These are phyloP conservation scores for Drosophila suboccidentalis DNA, from an alignment of 2,888 invertebrate species.

Conservation along the genomic window DNA sequence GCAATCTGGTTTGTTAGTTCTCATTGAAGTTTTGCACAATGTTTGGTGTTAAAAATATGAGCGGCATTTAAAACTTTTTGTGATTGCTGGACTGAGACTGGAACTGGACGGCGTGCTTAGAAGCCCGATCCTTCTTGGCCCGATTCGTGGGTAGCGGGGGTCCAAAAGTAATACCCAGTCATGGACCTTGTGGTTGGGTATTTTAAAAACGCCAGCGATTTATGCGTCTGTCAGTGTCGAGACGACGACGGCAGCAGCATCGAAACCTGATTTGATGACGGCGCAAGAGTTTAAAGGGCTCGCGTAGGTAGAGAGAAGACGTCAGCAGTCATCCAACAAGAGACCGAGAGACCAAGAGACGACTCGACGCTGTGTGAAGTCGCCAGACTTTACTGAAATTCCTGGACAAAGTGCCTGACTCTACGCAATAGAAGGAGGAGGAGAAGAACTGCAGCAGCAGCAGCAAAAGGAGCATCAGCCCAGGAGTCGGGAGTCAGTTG, in stretches of 20 bases:
- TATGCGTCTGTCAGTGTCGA: slow-evolving; percentile 68
- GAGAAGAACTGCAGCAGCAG: slow-evolving; percentile 4
- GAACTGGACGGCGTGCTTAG: slow-evolving; percentile 15
- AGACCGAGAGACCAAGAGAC: slow-evolving; percentile 10
- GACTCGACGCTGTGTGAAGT: slow-evolving; percentile 51
- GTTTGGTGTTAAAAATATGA: slow-evolving; percentile 75
- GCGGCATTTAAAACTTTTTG: slow-evolving; percentile 61
- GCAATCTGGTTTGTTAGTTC: slow-evolving; percentile 10
- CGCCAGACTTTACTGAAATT: slow-evolving; percentile 49
- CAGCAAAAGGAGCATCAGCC: slow-evolving; percentile 6
- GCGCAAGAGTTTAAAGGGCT: slow-evolving; percentile 78
- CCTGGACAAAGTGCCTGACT: slow-evolving; percentile 63
- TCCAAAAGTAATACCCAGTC: slow-evolving; percentile 32
- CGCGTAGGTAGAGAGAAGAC: slow-evolving; percentile 59
- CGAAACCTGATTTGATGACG: slow-evolving; percentile 76
- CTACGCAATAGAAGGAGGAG: slow-evolving; percentile 52
- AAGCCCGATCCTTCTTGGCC: slow-evolving; percentile 5
- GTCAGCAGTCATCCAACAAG: slow-evolving; percentile 19
- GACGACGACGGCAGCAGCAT: slow-evolving; percentile 14
- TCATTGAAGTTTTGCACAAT: slow-evolving; percentile 17
- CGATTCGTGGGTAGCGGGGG: slow-evolving; percentile 26
- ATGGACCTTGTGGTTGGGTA: slow-evolving; percentile 41
- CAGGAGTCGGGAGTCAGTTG: slow-evolving; percentile 19
- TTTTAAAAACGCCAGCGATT: slow-evolving; percentile 75
- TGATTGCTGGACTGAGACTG: not conserved